Evolutionary conservation across 2,113 vertebrate genomes (phyloP).

Genomic region (Hiodon tergisus): DNA sequence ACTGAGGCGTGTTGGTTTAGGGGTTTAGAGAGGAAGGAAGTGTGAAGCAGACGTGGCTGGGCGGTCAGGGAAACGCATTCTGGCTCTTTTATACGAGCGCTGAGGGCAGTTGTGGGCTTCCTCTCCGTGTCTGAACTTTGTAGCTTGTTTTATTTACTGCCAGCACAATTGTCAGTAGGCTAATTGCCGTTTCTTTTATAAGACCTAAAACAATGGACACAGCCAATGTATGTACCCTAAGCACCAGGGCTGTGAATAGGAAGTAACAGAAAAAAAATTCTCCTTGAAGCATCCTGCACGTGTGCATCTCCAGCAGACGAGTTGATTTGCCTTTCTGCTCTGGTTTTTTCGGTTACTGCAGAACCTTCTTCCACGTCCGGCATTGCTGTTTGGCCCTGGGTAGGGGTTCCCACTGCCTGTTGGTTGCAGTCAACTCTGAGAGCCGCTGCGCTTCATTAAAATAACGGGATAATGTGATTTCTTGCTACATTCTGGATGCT

Average conservation of each 20-base stretch:
- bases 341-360: no score
- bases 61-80: neutral
- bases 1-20: neutral
- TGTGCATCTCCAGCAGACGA: no score
- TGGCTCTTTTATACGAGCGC: conserved; percentile 28
- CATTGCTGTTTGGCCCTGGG: no score
- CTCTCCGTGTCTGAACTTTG: conserved; percentile 20
- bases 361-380: no score
- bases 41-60: neutral
- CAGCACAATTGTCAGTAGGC: conserved; percentile 33
- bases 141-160: conserved; percentile 15
- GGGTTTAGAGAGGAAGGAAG: neutral
- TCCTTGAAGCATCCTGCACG: neutral
- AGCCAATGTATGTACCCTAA: conserved; percentile 25
- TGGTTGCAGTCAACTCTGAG: no score
- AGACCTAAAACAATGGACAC: conserved; percentile 20
- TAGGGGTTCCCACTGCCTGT: no score
- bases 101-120: conserved; percentile 18
- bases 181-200: conserved; percentile 41
- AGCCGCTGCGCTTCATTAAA: no score
- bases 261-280: conserved; percentile 28
- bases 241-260: conserved; percentile 21
- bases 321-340: no score
- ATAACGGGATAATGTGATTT: no score
- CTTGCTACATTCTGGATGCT: no score